Base-by-base conservation (phyloP, 2,113 vertebrate genomes). In the Xenus cinereus region DNA sequence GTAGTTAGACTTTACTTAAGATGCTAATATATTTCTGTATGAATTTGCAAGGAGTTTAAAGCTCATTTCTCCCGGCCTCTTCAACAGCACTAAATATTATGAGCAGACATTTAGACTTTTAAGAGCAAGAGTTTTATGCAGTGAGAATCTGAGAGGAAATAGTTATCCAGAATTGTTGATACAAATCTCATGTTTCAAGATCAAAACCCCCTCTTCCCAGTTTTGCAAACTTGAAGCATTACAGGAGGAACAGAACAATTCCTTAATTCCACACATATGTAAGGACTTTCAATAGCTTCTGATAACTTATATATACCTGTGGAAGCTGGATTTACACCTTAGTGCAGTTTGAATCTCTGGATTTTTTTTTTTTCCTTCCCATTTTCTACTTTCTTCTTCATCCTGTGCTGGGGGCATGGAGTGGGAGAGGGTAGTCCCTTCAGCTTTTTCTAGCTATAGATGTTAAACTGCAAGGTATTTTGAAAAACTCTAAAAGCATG, bases 391-490 rank as follows among this genome's bases (percentile, higher is more conserved):
- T 71, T 41, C 26, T 37, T 41, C 37, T 39, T 84, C 54, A 28
- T 71, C 54, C 21, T 84, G 26, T 92, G 51, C 72, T 64, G 14
- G 9, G 18, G 46, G 20, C 7, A 30, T 30, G 14, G 14, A 22
- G 60, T 15, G 37, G 18, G 7, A 4, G 9, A 10, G 46, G 13
- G 41, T 43, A 66, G 46, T 69, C 91, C 43, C 76, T 75, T 84
- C 50, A 78, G n/a, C 20, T 87, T 75, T 33, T 64, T 77, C 37
- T 73, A 80, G 19, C 46, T 89, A 12, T 93, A 73, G 48, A 23
- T 97, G 48, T 75, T 94, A 68, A 97, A 85, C 54, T 93, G 77
- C 84, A 90, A 87, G 64, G 35, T 94, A 50, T 84, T 97, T 71
- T 80, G 37, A 50, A 79, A 80, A 88, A 56, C 18, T 74, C 45